Evolutionary conservation across 1,140 invertebrate genomes (phyloP), one percentile per base, ranked within the genome.

Genomic region (Leptestheria dahalacensis): DNA sequence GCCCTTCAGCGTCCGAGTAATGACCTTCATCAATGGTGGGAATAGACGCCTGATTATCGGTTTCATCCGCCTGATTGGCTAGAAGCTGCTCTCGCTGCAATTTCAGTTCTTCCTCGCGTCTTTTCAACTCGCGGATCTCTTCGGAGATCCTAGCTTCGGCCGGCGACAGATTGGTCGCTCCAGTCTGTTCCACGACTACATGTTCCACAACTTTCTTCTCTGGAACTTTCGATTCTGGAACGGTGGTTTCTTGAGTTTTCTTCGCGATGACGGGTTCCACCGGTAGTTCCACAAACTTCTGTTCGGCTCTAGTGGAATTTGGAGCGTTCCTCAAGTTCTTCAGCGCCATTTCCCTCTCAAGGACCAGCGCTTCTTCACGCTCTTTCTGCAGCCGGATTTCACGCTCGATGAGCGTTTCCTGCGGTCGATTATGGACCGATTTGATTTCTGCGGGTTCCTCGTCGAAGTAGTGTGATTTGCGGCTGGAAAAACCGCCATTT

Each of bases 361-460:
- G 52, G 2, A 63, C 63, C 0, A 74, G 48, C 33, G 70, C 68
- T 50, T 65, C 67, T 58, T 74, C 73, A 23, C 71, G 60, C 60
- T 74, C 71, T 25, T 59, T 62, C 63, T 75, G 74, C n/a, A 71
- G 59, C 21, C 71, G 65, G 28, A 75, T 74, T 61, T 73, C 71
- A 21, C 67, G 64, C 50, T 71, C 69, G 11, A 74, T 71, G 12
- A 74, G 68, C 56, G 67, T 73, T 60, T 74, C 73, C 25, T 47
- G 26, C 18, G 53, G 55, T 57, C 15, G 4, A 10, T 1, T 57
- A 24, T n/a, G 11, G 3, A 12, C 24, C 26, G 33, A 56, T 47
- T 41, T 55, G 23, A 24, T 29, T 29, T 29, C 4, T 21, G 21
- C 3, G 2, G 15, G 53, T 55, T 55, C 53, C 20, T 33, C 28